Percentiles rank a stretch among this genome's conserved stretches.
These are phyloP conservation scores for Lysiphlebus fabarum DNA, from an alignment of 1,140 invertebrate genomes.

Conservation along the genomic window DNA sequence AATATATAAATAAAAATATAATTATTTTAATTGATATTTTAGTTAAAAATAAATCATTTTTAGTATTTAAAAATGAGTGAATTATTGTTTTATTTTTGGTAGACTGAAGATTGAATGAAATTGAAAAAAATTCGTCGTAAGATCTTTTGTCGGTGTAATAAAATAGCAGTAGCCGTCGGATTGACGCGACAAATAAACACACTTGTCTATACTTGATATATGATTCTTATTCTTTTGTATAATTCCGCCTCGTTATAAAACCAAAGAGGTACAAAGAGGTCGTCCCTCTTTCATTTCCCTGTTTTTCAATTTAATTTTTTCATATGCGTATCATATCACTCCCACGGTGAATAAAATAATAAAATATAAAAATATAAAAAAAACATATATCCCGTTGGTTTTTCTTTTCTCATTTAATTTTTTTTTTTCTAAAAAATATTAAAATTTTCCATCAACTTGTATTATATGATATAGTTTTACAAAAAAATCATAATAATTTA, in stretches of 20 bases:
- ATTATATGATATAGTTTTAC: slow-evolving; percentile 4
- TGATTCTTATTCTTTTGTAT: slow-evolving; percentile 30
- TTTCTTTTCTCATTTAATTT: neutral
- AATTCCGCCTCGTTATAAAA: slow-evolving; percentile 36
- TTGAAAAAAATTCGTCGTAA: slow-evolving; percentile 28
- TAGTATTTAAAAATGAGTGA: too few relatives aligned
- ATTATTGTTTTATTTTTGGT: neutral
- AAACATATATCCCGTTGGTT: neutral
- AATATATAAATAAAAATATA: too few relatives aligned
- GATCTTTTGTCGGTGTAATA: slow-evolving; percentile 25
- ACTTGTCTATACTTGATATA: slow-evolving; percentile 38
- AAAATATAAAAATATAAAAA: neutral
- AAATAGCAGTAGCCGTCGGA: slow-evolving; percentile 4
- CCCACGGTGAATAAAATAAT: slow-evolving; percentile 27
- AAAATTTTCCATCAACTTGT: slow-evolving; percentile 15
- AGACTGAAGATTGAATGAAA: slow-evolving; percentile 23
- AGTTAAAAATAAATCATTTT: too few relatives aligned
- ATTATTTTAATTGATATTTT: too few relatives aligned
- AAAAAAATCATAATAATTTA: neutral
- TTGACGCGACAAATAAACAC: slow-evolving; percentile 12
- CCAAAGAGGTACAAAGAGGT: slow-evolving; percentile 31
- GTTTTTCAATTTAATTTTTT: slow-evolving; percentile 15
- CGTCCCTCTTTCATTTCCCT: slow-evolving; percentile 17
- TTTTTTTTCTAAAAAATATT: slow-evolving; percentile 9
- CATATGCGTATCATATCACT: slow-evolving; percentile 17